Evolutionary conservation across 2,888 invertebrate species (phyloP).

Genomic region (Portevinia maculata): DNA sequence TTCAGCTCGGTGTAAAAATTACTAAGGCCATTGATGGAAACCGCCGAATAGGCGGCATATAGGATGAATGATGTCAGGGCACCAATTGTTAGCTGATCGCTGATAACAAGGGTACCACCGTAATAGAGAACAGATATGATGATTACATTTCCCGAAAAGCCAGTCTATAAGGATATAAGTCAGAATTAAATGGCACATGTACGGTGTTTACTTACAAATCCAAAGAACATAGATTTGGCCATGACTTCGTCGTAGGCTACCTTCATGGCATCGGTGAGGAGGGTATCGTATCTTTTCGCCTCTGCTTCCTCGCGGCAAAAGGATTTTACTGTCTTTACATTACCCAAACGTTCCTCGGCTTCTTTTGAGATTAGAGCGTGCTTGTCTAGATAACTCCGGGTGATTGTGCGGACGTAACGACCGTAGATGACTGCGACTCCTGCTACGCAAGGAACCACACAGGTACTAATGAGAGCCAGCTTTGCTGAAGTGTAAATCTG

Average conservation of each 20-base stretch:
- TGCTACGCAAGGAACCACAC: slow-evolving; percentile 95
- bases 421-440: slow-evolving; percentile 92
- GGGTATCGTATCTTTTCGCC: slow-evolving; percentile 86
- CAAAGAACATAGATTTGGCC: slow-evolving; percentile 95
- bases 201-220: slow-evolving; percentile 86
- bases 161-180: slow-evolving; percentile 85
- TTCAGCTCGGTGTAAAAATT: slow-evolving; percentile 97
- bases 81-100: slow-evolving; percentile 91
- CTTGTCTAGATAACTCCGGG: slow-evolving; percentile 89
- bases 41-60: slow-evolving; percentile 96
- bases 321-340: slow-evolving; percentile 95
- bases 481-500: slow-evolving; percentile 96
- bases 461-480: slow-evolving; percentile 92
- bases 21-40: slow-evolving; percentile 94
- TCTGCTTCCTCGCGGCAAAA: slow-evolving; percentile 95
- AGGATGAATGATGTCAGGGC: slow-evolving; percentile 96
- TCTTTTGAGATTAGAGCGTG: slow-evolving; percentile 87
- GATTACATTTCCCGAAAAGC: slow-evolving; percentile 94
- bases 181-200: background rate
- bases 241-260: slow-evolving; percentile 94
- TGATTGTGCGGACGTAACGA: slow-evolving; percentile 92
- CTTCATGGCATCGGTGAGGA: slow-evolving; percentile 88
- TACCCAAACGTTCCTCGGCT: slow-evolving; percentile 95
- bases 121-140: slow-evolving; percentile 96
- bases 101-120: slow-evolving; percentile 94